Evolutionary conservation across 2,797 vertebrate genomes (phyloP).

Genomic region (Agapornis canus): DNA sequence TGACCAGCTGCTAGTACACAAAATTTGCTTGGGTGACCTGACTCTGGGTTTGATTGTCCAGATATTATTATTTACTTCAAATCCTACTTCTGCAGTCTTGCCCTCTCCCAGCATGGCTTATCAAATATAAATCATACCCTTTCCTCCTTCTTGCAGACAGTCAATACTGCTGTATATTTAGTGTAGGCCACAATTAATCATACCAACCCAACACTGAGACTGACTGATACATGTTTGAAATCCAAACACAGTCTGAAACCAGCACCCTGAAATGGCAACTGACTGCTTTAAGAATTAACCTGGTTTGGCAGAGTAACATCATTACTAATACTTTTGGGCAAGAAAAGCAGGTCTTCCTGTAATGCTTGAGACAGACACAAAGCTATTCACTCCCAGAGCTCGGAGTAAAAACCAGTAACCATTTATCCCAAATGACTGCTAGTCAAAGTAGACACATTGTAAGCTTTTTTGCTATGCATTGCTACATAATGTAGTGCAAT

Average conservation of each 20-base stretch:
- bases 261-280: not conserved
- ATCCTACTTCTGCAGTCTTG: not conserved
- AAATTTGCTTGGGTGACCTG: slow-evolving; percentile 36
- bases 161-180: not conserved
- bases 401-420: not conserved
- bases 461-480: not conserved
- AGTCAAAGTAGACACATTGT: not conserved
- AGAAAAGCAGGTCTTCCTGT: not conserved
- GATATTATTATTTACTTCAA: not conserved
- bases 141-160: not conserved
- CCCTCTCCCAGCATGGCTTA: not conserved
- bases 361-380: not conserved
- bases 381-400: not conserved
- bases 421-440: not conserved
- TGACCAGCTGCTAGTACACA: slow-evolving; percentile 51
- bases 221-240: not conserved
- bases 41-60: slow-evolving; percentile 18
- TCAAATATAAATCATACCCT: not conserved
- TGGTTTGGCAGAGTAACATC: not conserved
- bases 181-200: slow-evolving; percentile 10
- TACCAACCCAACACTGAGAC: not conserved
- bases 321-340: not conserved
- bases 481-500: not conserved
- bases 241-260: not conserved
- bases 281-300: slow-evolving; percentile 8